phyloP scores from a whole-genome alignment of 2,113 vertebrate genomes.

The Cryptotis parvus region DNA sequence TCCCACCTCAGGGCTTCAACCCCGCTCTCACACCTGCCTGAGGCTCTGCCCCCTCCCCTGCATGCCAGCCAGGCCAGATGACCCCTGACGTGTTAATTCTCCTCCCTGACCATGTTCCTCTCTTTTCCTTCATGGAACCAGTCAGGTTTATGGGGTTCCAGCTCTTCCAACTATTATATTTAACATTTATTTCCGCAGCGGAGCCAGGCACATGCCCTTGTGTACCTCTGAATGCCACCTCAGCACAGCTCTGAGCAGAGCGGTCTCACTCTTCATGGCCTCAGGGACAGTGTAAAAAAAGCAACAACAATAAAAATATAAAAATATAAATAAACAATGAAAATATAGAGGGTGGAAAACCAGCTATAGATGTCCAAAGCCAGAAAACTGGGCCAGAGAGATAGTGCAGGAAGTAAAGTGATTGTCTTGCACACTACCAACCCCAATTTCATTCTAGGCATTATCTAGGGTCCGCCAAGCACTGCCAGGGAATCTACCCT shows the following conservation, averaged over 20 bases:
- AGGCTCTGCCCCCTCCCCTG: neutral
- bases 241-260: neutral
- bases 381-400: neutral
- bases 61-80: neutral
- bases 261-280: neutral
- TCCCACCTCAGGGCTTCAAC: neutral
- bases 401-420: too few relatives aligned
- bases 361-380: conserved; percentile 8
- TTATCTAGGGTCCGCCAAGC: too few relatives aligned
- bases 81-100: neutral
- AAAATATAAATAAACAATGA: too few relatives aligned
- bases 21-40: neutral
- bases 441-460: too few relatives aligned
- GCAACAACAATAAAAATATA: neutral
- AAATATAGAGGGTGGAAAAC: neutral
- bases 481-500: too few relatives aligned
- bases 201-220: neutral
- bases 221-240: neutral
- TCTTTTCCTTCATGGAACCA: neutral
- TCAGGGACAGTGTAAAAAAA: too few relatives aligned
- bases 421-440: too few relatives aligned
- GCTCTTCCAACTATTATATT: neutral
- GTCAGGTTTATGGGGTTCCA: neutral
- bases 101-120: neutral
- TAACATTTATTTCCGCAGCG: neutral